phyloP scores from a whole-genome alignment of 2,113 vertebrate genomes.

The Isichthys henryi region DNA sequence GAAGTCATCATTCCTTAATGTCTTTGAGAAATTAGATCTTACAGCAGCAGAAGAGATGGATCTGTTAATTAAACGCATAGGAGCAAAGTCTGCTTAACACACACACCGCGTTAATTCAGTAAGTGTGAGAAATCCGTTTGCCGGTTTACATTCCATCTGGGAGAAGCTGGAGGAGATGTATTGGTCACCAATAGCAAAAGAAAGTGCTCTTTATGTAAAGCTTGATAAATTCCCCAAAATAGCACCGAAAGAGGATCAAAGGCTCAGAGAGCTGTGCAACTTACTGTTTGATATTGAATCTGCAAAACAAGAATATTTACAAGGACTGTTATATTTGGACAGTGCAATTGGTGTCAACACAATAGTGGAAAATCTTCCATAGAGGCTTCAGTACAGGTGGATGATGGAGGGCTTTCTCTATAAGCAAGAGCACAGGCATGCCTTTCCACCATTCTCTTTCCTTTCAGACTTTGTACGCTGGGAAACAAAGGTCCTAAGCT shows the following conservation, averaged over 20 bases:
- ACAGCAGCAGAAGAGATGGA: neutral
- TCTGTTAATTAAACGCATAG: neutral
- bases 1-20: neutral
- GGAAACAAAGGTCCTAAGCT: neutral
- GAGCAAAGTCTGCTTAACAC: neutral
- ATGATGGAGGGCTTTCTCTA: neutral
- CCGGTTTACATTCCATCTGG: neutral
- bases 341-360: neutral
- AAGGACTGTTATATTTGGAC: neutral
- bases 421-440: neutral
- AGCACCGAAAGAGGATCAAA: neutral
- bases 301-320: neutral
- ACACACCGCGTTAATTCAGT: neutral
- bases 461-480: neutral
- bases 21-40: neutral
- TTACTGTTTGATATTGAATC: neutral
- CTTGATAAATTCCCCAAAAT: neutral
- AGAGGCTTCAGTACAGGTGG: neutral
- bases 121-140: neutral
- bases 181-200: neutral
- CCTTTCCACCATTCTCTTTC: neutral
- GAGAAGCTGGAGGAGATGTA: neutral
- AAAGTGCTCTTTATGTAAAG: neutral
- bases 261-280: neutral
- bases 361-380: neutral